Conservation (phyloP, 2,113 vertebrate species). For the Eolophus roseicapilla region DNA sequence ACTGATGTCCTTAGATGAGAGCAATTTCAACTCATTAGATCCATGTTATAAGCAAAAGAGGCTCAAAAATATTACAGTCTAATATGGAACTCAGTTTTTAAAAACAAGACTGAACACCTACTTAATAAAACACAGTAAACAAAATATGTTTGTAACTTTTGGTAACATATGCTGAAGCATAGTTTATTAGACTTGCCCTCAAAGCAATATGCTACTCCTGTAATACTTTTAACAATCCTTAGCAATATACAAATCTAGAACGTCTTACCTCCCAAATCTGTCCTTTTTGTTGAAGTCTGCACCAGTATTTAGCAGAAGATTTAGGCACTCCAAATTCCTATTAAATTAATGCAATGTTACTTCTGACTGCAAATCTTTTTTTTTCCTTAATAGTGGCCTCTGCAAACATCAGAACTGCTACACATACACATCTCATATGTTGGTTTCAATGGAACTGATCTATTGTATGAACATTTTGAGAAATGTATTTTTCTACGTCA, state of each 20-base stretch:
- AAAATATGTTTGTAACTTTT: neutral
- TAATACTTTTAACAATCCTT: neutral
- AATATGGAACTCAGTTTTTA: neutral
- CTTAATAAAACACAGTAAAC: neutral
- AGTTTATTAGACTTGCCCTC: neutral
- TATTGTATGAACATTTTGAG: neutral
- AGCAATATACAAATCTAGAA: neutral
- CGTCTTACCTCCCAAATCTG: conserved; percentile 92
- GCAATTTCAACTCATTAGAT: neutral
- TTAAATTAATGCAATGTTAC: conserved; percentile 16
- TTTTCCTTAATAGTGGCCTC: neutral
- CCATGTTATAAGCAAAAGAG: neutral
- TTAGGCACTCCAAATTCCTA: conserved; percentile 98
- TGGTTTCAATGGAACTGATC: neutral
- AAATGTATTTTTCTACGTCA: neutral
- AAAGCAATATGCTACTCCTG: neutral
- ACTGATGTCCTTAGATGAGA: neutral
- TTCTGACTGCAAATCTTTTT: neutral
- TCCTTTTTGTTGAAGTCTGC: conserved; percentile 98
- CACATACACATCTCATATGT: neutral
- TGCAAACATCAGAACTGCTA: neutral
- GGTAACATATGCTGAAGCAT: neutral
- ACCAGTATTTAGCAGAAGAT: conserved; percentile 94
- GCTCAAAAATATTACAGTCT: neutral
- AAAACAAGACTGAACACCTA: neutral